Evolutionary conservation across 2,113 vertebrate genomes (phyloP).

Genomic region (Smithornis capensis): DNA sequence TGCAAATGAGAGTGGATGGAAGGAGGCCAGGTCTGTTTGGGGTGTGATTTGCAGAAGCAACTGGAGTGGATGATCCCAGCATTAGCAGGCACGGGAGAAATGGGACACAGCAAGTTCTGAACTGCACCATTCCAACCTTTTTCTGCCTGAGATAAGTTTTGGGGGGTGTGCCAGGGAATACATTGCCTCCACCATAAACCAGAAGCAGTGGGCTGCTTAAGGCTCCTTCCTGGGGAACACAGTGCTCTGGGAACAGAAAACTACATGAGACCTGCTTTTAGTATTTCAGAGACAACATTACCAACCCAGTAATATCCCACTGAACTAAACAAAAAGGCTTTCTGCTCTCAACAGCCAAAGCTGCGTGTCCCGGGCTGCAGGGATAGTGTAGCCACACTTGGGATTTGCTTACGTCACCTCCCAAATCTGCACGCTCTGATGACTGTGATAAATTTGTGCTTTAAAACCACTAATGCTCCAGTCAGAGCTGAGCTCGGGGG

Average conservation of each 20-base stretch:
- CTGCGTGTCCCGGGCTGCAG: background rate
- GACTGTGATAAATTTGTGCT: background rate
- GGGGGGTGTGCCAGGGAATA: background rate
- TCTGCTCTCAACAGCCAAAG: background rate
- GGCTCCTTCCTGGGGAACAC: background rate
- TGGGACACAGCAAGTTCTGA: background rate
- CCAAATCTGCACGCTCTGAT: background rate
- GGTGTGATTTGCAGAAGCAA: background rate
- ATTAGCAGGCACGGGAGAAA: background rate
- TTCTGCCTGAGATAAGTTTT: background rate
- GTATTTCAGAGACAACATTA: background rate
- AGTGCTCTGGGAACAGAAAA: background rate
- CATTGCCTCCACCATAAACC: accelerated
- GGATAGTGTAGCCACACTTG: accelerated
- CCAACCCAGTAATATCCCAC: background rate
- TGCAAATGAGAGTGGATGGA: background rate
- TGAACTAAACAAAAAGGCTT: background rate
- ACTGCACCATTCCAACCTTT: background rate
- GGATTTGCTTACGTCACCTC: background rate
- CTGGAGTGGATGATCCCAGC: background rate
- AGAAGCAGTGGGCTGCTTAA: background rate
- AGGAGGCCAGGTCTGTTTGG: background rate
- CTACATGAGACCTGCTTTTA: background rate
- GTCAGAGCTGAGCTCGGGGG: background rate
- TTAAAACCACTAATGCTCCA: background rate